Evolutionary conservation across 1,140 invertebrate genomes (phyloP).

Genomic region (Camponotus floridanus): DNA sequence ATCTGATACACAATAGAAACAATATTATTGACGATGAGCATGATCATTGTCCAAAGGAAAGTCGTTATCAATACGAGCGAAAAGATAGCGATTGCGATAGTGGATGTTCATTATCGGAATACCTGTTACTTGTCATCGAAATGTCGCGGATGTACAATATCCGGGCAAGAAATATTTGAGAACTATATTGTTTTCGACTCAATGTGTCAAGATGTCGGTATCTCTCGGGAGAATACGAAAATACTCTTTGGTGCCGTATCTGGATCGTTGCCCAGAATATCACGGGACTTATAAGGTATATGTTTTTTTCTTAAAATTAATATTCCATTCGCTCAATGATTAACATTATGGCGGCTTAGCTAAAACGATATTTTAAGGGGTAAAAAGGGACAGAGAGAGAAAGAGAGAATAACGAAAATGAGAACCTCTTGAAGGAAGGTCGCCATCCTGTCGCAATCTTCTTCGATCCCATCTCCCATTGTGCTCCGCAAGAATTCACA

Average conservation of each 20-base stretch:
- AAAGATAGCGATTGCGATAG: conserved; percentile 9
- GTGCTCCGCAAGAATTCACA: conserved; percentile 35
- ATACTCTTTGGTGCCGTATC: conserved; percentile 77
- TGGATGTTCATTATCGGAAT: neutral
- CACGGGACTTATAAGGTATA: conserved; percentile 77
- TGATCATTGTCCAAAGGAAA: conserved; percentile 9
- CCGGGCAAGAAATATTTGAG: conserved; percentile 9
- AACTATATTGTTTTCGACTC: neutral
- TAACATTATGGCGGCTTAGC: neutral
- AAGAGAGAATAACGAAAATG: neutral
- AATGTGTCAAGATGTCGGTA: conserved; percentile 51
- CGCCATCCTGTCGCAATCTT: conserved; percentile 55
- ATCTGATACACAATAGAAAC: neutral
- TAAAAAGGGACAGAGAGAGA: neutral
- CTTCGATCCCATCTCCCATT: conserved; percentile 48
- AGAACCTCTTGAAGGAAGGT: conserved; percentile 45
- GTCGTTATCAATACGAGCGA: conserved; percentile 33
- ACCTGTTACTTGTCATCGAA: conserved; percentile 50
- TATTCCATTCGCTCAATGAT: neutral
- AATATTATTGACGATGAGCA: neutral
- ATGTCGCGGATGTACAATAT: conserved; percentile 32
- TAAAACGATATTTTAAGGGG: neutral
- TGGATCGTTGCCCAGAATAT: conserved; percentile 78
- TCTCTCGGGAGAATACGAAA: conserved; percentile 72
- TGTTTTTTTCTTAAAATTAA: neutral